Base-by-base conservation (phyloP, 2,888 invertebrate species). In the Druceiella hillmani region DNA sequence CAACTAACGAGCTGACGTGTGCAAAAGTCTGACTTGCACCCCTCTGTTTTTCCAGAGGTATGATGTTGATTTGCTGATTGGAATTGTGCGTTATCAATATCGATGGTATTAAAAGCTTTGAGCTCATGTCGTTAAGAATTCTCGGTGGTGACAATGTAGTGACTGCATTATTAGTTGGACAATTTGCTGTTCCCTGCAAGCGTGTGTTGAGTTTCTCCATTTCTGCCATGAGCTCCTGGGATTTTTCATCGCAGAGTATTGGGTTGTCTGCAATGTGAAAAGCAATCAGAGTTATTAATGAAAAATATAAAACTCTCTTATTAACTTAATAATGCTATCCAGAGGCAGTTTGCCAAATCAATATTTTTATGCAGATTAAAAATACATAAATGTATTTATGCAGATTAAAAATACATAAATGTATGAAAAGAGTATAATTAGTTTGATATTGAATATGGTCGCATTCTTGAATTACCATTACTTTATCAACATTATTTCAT, bases 171-270 rank as follows among this genome's bases (percentile, higher is more conserved):
- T 55, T 55, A 4, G 41, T 40, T 26, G 66, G 63, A 50, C 79
- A 79, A 31, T 71, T 77, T 1, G 81, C 76, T 7, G 75, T 74
- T 6, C 86, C 85, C 43, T 78, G 79, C 33, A 87, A 74, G 41
- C 83, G 78, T 2, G 86, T 83, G 53, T 85, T 83, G 55, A 83
- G 74, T 17, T 75, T 78, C 55, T 83, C 81, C 65, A 87, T 73
- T 38, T 79, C 72, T 1, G 79, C 76, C 47, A 78, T 78, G 47
- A 87, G 67, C 59, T 85, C 84, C 46, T 78, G 80, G 39, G 86
- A 62, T 6, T 76, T 76, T 37, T 82, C 80, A 56, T 85, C 83
- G 58, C 88, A 88, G 47, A 87, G 64, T 40, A 88, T 83, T 33
- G 88, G 88, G 64, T 88, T 88, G 57, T 85, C 88, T 88, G 71